Conservation (phyloP, 2,888 invertebrate genomes). For the Ypsolopha scabrella region DNA sequence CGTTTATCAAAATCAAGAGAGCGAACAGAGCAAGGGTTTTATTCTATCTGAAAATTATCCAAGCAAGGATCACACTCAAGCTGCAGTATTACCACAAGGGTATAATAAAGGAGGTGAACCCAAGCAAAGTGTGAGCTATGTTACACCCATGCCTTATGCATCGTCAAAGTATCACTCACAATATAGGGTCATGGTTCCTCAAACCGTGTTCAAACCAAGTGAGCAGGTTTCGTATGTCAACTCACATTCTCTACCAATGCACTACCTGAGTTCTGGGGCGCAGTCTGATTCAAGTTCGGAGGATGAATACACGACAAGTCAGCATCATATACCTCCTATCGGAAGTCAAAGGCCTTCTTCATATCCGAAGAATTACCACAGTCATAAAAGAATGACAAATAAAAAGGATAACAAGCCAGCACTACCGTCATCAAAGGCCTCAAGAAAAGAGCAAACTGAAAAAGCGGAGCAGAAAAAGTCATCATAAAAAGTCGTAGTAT, state of each 20-base stretch:
- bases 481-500: constrained; percentile 10
- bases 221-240: constrained; percentile 55
- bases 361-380: constrained; percentile 51
- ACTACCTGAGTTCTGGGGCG: constrained; percentile 23
- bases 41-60: constrained; percentile 70
- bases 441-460: constrained; percentile 3
- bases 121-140: constrained; percentile 51
- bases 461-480: constrained; percentile 30
- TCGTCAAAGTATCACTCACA: constrained; percentile 48
- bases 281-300: constrained; percentile 27
- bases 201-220: constrained; percentile 41
- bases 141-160: constrained; percentile 47
- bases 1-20: constrained; percentile 33
- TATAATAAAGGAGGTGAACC: constrained; percentile 17
- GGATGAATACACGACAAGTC: constrained; percentile 35
- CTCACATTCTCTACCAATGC: constrained; percentile 41
- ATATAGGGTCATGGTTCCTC: constrained; percentile 56
- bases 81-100: constrained; percentile 49
- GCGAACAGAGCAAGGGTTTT: constrained; percentile 31
- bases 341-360: constrained; percentile 36
- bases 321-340: constrained; percentile 33
- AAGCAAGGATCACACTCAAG: constrained; percentile 67
- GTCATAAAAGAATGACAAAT: constrained; percentile 48
- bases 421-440: constrained; percentile 10
- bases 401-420: constrained; percentile 32